Percentiles rank a stretch among this genome's conserved stretches.
Conservation (phyloP, 1,140 invertebrate species). For the Melipona quadrifasciata region DNA sequence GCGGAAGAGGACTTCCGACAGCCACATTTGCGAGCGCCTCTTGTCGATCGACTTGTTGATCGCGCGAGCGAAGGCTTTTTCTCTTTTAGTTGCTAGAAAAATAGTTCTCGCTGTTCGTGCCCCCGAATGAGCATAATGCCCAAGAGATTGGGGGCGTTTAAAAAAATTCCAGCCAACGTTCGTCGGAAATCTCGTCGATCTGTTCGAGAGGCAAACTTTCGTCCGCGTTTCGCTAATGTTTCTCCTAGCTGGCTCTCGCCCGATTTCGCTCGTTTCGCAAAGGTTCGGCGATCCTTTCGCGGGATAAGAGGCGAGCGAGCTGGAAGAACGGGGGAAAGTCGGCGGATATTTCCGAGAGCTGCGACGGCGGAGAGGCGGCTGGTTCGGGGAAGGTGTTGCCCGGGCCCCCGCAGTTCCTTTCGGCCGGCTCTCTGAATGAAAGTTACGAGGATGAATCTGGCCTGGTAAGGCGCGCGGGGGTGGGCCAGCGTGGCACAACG, state of each 20-base stretch:
- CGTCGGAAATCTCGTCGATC: no score
- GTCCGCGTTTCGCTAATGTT: no score
- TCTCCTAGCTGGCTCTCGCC: no score
- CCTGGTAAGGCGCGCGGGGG: conserved; percentile 28
- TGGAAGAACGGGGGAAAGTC: not conserved
- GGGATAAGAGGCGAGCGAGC: not conserved
- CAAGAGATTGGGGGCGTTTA: no score
- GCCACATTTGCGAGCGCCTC: not conserved
- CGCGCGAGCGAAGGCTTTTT: rapidly evolving
- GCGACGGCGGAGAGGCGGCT: not conserved
- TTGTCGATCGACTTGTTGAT: not conserved
- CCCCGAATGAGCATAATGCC: no score
- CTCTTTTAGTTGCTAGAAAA: no score
- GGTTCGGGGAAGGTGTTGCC: conserved; percentile 12
- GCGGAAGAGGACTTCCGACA: no score
- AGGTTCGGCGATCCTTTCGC: not conserved
- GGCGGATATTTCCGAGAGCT: not conserved
- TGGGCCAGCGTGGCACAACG: conserved; percentile 41
- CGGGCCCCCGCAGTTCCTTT: conserved; percentile 36
- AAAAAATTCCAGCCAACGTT: no score
- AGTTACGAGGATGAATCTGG: conserved; percentile 69
- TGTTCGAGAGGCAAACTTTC: no score
- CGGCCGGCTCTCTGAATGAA: conserved; percentile 52
- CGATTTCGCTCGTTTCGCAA: no score
- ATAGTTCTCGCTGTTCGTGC: no score